Conservation (phyloP, 92 coral and sea anemone genomes). For the Epizoanthus ramosus region DNA sequence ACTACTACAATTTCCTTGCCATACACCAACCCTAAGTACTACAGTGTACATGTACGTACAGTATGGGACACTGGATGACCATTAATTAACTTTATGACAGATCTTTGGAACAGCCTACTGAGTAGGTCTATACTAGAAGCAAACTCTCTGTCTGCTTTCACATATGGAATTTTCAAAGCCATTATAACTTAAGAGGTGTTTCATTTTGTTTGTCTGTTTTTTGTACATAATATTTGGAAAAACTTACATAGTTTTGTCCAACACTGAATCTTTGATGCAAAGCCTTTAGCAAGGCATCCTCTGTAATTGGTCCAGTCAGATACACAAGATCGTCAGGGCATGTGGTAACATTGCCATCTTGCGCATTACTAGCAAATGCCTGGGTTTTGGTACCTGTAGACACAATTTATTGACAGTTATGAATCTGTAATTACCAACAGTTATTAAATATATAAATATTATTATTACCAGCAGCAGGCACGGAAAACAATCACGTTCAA, state of each 20-base stretch:
- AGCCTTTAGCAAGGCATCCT: constrained; percentile 63
- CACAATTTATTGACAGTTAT: neutral
- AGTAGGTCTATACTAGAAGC: no score
- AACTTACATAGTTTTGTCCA: constrained; percentile 74
- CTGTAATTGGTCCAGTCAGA: constrained; percentile 85
- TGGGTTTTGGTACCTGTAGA: constrained; percentile 63
- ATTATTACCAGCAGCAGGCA: neutral
- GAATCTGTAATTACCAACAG: neutral
- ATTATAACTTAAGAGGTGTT: no score
- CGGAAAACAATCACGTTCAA: neutral
- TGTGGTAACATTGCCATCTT: constrained; percentile 32
- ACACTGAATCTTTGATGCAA: constrained; percentile 67
- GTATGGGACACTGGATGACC: no score
- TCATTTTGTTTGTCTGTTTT: neutral
- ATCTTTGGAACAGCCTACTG: no score
- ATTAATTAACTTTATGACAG: no score
- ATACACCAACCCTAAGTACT: neutral
- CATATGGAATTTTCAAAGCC: no score
- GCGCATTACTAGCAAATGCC: constrained; percentile 57
- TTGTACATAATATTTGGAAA: neutral
- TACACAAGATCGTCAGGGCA: constrained; percentile 73
- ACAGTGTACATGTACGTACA: no score
- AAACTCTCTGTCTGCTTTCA: no score
- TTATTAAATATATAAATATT: no score
- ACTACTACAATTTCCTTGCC: neutral